Evolutionary conservation across 2,797 vertebrate species (phyloP), one percentile per base, ranked within the genome.

Genomic region (Lacerta bilineata): DNA sequence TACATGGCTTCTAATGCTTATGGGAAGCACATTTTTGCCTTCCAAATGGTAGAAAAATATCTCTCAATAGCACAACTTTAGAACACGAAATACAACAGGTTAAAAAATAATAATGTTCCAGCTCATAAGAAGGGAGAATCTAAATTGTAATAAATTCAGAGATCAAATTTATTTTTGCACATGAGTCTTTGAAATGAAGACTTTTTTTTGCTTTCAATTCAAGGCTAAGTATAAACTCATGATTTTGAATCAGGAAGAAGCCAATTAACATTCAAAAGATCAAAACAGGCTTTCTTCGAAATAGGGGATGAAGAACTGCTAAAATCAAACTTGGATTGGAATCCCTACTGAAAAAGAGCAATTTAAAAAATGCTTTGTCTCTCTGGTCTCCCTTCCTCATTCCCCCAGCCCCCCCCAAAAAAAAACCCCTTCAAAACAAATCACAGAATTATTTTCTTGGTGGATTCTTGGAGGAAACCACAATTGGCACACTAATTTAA

Each of bases 101-200:
- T 33, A 72, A 33, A 72, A 74, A 72, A 33, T 33, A 33, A 33
- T 33, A 77, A 74, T 74, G 36, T 81, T 68, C 2, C 25, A n/a
- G 20, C 80, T 27, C 27, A 64, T 8, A n/a, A 9, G 3, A 20
- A 29, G 5, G 33, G 33, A 79, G 59, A 80, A 72, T 20, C n/a
- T 41, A 84, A 68, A 55, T 23, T 23, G 8, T 7, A 78, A 46
- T 68, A n/a, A 68, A 68, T 1, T 41, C 20, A 13, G 20, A 85
- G 25, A 76, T 46, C 29, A 59, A 1, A 39, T 36, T 17, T 61
- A 20, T 61, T 41, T 27, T 25, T 78, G 76, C 2, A 15, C 9
- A 27, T 17, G 71, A 71, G 36, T 36, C 64, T 88, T 69, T 78
- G 33, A 84, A 66, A 77, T 39, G 78, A 88, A 88, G 29, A 59